Conservation (phyloP, 2,797 vertebrate genomes). For the Sparidentex hasta region DNA sequence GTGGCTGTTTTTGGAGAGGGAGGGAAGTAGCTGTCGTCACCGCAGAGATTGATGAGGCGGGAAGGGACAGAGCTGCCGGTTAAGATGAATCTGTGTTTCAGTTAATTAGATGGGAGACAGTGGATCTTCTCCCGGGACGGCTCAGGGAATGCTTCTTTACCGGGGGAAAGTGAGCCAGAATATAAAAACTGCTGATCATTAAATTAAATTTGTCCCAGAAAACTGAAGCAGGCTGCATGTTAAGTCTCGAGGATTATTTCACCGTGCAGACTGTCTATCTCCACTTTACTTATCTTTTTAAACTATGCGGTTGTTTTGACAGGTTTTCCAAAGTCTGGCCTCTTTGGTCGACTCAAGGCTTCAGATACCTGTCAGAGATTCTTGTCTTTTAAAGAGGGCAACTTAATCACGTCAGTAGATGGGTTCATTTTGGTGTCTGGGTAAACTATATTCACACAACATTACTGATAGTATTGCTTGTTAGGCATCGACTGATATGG, state of each 20-base stretch:
- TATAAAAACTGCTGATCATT: slow-evolving; percentile 30
- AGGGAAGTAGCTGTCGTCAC: slow-evolving; percentile 39
- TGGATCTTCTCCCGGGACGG: slow-evolving; percentile 46
- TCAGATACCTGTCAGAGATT: too few relatives aligned
- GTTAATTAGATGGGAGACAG: slow-evolving; percentile 72
- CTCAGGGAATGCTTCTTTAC: slow-evolving; percentile 27
- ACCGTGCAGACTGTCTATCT: background rate
- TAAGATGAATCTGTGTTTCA: slow-evolving; percentile 66
- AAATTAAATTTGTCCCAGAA: slow-evolving; percentile 26
- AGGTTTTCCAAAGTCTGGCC: background rate
- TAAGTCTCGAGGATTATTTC: slow-evolving; percentile 1
- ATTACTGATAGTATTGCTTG: background rate
- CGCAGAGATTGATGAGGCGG: slow-evolving; percentile 71
- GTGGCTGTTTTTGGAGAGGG: slow-evolving; percentile 13
- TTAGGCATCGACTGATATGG: too few relatives aligned
- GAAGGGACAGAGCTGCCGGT: slow-evolving; percentile 34
- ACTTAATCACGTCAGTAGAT: too few relatives aligned
- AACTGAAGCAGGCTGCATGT: background rate
- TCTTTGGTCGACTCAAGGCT: too few relatives aligned
- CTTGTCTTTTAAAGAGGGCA: too few relatives aligned
- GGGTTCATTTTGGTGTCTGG: background rate
- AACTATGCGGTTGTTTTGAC: background rate
- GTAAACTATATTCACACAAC: background rate
- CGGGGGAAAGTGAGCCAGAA: slow-evolving; percentile 10
- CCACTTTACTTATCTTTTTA: background rate